phyloP scores from a whole-genome alignment of 2,113 vertebrate genomes.

The Globicephala melas region DNA sequence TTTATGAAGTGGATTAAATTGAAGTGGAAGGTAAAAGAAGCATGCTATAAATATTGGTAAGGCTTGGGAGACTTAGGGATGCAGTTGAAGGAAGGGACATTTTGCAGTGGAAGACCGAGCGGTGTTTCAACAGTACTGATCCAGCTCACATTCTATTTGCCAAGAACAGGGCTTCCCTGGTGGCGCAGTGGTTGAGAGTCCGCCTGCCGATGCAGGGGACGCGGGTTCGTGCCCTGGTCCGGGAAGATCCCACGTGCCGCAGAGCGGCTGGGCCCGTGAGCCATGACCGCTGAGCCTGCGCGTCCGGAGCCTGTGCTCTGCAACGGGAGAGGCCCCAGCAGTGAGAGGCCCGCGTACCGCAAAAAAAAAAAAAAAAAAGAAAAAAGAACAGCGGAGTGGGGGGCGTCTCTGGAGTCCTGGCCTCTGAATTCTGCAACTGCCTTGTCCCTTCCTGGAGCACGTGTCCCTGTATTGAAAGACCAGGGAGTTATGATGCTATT shows the following conservation, averaged over 20 bases:
- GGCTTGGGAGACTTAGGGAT: not conserved
- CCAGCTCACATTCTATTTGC: not conserved
- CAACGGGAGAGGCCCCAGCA: too few relatives aligned
- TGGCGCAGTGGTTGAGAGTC: too few relatives aligned
- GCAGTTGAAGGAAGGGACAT: accelerated
- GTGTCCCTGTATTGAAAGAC: not conserved
- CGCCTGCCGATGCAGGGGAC: too few relatives aligned
- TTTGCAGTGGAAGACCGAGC: not conserved
- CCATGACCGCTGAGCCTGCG: too few relatives aligned
- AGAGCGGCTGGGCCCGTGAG: too few relatives aligned
- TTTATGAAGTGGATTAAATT: not conserved
- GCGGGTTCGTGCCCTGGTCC: too few relatives aligned
- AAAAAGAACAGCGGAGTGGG: not conserved
- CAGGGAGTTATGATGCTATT: not conserved
- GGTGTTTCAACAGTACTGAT: not conserved
- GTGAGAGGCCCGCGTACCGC: too few relatives aligned
- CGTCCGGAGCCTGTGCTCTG: too few relatives aligned
- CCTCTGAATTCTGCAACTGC: not conserved
- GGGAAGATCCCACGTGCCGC: too few relatives aligned
- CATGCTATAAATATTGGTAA: not conserved
- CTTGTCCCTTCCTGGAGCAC: not conserved
- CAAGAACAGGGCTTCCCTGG: not conserved
- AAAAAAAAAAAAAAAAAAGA: too few relatives aligned
- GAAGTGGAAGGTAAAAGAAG: not conserved
- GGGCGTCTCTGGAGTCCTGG: not conserved